Evolutionary conservation across 1,140 invertebrate species (phyloP).

Genomic region (Muscidifurax raptorellus): DNA sequence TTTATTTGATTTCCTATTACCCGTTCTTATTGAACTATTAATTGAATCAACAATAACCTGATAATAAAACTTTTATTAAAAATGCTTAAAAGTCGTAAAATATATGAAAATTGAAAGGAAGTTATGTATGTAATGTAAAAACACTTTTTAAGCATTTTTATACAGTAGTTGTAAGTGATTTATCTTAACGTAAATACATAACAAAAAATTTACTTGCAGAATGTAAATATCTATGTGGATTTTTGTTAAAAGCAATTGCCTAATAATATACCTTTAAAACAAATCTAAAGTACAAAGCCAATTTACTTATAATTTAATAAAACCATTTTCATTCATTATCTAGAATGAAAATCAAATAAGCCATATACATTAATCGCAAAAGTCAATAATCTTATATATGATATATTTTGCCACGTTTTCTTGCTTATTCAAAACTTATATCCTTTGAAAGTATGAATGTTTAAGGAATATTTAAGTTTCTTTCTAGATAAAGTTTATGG

Average conservation of each 20-base stretch:
- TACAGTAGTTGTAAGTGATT: not conserved
- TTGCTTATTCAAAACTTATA: not conserved
- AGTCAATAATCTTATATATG: not conserved
- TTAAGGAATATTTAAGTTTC: not conserved
- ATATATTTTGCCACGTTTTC: not conserved
- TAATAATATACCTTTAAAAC: conserved; percentile 11
- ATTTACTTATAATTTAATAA: not conserved
- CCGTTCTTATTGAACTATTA: conserved; percentile 1
- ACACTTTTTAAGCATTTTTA: conserved; percentile 35
- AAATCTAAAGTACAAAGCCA: conserved; percentile 27
- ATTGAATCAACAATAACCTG: not conserved
- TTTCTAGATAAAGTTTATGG: not conserved
- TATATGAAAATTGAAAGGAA: not conserved
- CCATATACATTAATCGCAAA: not conserved
- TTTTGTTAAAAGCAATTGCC: conserved; percentile 15
- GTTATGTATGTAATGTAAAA: conserved; percentile 3
- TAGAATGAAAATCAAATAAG: too few species aligned
- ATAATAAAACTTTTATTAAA: not conserved
- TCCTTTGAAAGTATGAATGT: not conserved
- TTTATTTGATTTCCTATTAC: conserved; percentile 22
- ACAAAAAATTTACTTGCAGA: not conserved
- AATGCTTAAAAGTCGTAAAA: conserved; percentile 10
- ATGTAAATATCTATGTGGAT: conserved; percentile 24
- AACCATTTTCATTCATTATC: too few species aligned
- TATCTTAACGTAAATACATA: not conserved